Base-by-base conservation (phyloP, 1,140 invertebrate species). In the Ceratosolen solmsi region DNA sequence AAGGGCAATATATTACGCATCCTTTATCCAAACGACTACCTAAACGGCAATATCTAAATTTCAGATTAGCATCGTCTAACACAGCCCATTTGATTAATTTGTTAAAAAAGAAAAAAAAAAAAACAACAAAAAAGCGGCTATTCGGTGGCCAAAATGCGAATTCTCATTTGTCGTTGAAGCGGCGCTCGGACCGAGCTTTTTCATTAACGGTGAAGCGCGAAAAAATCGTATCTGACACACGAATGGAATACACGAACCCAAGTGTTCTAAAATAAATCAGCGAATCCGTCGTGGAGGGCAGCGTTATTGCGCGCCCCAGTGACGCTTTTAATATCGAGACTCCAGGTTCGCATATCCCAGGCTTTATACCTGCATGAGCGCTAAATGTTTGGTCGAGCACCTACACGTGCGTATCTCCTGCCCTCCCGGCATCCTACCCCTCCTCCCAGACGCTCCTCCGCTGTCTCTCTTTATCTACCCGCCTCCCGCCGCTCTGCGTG, bases 281-380 rank as follows among this genome's bases (percentile, higher is more conserved):
- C 20, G 22, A 20, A 13, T 36, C 56, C 51, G 0, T 8, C 13
- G 30, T 17, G 22, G 3, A n/a, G 7, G 27, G 20, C 13, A 13
- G 41, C n/a, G 17, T 72, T 76, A 76, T 76, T 76, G 36, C 25
- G 27, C 25, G 27, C 25, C 7, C 2, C 3, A 17, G 41, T 41
- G 33, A n/a, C n/a, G 22, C 30, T 77, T 77, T 77, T 51, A 68
- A 77, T 77, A 77, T 77, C 17, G 60, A n/a, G 41, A 60, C 11
- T 68, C 27, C 2, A 27, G 2, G 20, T 27, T 3, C 22, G 51
- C 15, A 27, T 1, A 30, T 20, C 15, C 9, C 22, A 15, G 36
- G 46, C n/a, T 72, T 72, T 72, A n/a, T 46, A 51, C 46, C 46
- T 51, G 25, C 8, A 30, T 17, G 13, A 46, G 3, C 25, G 25